Conservation (phyloP, 2,888 invertebrate species). For the Caenorhabditis angaria region DNA sequence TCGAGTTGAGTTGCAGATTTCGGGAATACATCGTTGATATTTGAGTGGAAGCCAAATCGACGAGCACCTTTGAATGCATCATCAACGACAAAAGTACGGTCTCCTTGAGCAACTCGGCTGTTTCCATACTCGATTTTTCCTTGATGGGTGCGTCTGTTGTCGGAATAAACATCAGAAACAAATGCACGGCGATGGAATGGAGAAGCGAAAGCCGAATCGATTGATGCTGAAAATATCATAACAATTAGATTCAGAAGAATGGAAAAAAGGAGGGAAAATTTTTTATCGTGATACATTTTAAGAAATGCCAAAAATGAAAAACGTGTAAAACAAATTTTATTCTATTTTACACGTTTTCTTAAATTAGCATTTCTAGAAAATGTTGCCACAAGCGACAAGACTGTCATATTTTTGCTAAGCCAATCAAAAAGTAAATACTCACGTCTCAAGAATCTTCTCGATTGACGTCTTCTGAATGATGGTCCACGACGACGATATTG, state of each 20-base stretch:
- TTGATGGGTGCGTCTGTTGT: slow-evolving; percentile 17
- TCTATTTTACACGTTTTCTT: no score
- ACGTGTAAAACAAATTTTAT: slow-evolving; percentile 10
- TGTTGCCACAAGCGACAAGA: no score
- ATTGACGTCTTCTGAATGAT: not conserved
- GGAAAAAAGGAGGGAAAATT: no score
- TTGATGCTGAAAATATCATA: slow-evolving; percentile 19
- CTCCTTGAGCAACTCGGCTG: slow-evolving; percentile 11
- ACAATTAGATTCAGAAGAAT: no score
- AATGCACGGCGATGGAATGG: slow-evolving; percentile 17
- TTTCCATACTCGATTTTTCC: slow-evolving; percentile 26
- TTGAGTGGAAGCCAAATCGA: slow-evolving; percentile 11
- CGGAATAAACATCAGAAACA: slow-evolving; percentile 28
- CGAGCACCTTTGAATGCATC: slow-evolving; percentile 31
- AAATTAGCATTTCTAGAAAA: no score
- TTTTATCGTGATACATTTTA: no score
- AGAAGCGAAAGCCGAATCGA: slow-evolving; percentile 31
- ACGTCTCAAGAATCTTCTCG: slow-evolving; percentile 6
- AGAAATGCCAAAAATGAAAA: no score
- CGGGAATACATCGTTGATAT: slow-evolving; percentile 26
- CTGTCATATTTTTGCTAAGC: no score
- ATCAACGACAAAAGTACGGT: slow-evolving; percentile 20
- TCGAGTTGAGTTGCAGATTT: slow-evolving; percentile 3
- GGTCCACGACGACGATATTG: slow-evolving; percentile 2
- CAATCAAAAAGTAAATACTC: no score